phyloP scores from a whole-genome alignment of 1,140 invertebrate genomes.

The Colletes latitarsis region DNA sequence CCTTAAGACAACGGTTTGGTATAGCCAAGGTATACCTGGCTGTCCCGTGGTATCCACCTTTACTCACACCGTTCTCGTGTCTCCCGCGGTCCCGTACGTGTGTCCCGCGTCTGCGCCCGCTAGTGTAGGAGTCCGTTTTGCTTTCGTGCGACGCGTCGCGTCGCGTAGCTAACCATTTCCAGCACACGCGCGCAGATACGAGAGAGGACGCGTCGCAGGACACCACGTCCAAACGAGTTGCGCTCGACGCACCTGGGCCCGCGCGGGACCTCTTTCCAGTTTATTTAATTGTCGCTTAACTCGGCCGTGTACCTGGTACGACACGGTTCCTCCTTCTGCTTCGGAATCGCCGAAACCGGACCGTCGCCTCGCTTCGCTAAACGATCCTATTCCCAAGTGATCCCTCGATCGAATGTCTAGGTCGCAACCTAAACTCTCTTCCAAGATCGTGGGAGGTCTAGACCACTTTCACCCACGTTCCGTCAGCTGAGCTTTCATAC shows the following conservation, averaged over 20 bases:
- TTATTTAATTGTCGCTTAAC: constrained; percentile 51
- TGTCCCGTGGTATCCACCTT: constrained; percentile 58
- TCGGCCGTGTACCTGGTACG: background rate
- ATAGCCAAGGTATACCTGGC: constrained; percentile 61
- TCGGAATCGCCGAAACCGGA: too few relatives aligned
- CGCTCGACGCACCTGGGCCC: constrained; percentile 32
- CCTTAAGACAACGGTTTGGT: constrained; percentile 71
- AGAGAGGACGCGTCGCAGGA: constrained; percentile 2
- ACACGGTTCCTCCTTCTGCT: background rate
- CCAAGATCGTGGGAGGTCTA: too few relatives aligned
- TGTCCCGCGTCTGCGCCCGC: constrained; percentile 16
- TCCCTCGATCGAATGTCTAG: too few relatives aligned
- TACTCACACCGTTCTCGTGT: constrained; percentile 29
- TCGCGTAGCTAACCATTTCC: background rate
- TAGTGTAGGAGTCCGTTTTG: constrained; percentile 25
- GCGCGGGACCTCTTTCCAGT: background rate
- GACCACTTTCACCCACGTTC: too few relatives aligned
- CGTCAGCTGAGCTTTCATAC: too few relatives aligned
- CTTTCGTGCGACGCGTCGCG: background rate
- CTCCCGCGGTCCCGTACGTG: background rate
- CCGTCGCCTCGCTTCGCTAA: too few relatives aligned
- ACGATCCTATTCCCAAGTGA: too few relatives aligned
- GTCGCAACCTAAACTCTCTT: too few relatives aligned
- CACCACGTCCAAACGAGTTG: constrained; percentile 8
- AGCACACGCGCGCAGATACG: constrained; percentile 8